Percentiles rank a stretch among this genome's conserved stretches.
phyloP scores from a whole-genome alignment of 2,113 vertebrate species.

The Mustelus asterias region DNA sequence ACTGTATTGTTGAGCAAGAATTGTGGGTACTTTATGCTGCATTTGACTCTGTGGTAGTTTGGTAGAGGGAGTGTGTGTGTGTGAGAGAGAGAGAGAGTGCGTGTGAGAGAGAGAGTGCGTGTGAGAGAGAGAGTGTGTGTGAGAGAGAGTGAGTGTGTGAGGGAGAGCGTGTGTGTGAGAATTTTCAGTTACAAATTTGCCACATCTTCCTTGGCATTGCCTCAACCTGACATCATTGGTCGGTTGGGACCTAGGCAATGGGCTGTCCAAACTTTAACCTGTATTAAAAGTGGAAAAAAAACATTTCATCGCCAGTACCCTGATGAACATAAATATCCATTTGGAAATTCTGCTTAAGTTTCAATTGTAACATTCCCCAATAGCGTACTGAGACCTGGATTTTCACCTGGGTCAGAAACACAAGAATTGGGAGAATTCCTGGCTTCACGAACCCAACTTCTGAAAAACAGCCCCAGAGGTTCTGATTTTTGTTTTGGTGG shows the following conservation, averaged over 20 bases:
- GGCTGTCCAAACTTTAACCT: background rate
- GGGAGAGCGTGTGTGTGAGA: too few relatives aligned
- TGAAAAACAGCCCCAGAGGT: too few relatives aligned
- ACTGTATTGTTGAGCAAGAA: background rate
- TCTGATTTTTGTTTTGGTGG: too few relatives aligned
- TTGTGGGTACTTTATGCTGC: background rate
- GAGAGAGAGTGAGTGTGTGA: too few relatives aligned
- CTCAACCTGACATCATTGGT: background rate
- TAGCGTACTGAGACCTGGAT: background rate
- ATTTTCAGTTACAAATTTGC: conserved; percentile 18
- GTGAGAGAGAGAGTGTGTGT: too few relatives aligned
- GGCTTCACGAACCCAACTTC: too few relatives aligned
- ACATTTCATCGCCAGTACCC: background rate
- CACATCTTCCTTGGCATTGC: background rate
- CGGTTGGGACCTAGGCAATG: background rate
- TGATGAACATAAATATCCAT: background rate
- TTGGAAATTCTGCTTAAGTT: background rate
- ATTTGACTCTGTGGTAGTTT: background rate
- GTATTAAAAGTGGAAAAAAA: background rate
- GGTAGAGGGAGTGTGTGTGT: too few relatives aligned
- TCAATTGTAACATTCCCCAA: background rate
- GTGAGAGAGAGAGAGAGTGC: too few relatives aligned
- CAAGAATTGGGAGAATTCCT: too few relatives aligned
- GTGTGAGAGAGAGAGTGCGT: too few relatives aligned
- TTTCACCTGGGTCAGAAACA: too few relatives aligned